Evolutionary conservation across 92 coral and sea anemone genomes (phyloP).

Genomic region (Bergia puertoricense): DNA sequence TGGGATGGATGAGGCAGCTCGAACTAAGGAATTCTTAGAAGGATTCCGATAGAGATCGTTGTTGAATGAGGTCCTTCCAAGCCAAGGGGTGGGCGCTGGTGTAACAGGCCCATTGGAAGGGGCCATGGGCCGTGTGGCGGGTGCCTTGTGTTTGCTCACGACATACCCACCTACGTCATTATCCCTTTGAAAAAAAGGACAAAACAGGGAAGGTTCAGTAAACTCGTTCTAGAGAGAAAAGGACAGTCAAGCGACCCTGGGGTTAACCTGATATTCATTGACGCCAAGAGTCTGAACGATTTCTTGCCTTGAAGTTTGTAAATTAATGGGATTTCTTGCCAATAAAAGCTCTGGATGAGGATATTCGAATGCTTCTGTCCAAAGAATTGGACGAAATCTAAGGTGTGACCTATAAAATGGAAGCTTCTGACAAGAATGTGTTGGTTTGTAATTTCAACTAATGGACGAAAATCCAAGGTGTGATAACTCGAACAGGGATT

Average conservation of each 20-base stretch:
- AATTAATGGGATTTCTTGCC: neutral
- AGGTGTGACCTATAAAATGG: no score
- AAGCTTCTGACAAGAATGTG: neutral
- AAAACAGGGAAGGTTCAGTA: neutral
- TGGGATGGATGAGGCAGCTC: constrained; percentile 71
- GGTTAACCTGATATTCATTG: no score
- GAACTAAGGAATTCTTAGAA: constrained; percentile 55
- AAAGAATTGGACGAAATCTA: no score
- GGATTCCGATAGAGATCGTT: constrained; percentile 50
- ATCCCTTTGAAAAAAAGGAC: neutral
- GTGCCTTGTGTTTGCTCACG: constrained; percentile 54
- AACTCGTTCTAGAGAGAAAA: neutral
- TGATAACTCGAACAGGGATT: no score
- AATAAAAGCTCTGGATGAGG: neutral
- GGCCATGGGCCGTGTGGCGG: constrained; percentile 30
- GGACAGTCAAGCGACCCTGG: neutral
- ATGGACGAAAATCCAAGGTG: no score
- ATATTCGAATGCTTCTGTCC: neutral
- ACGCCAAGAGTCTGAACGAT: no score
- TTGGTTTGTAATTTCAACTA: no score
- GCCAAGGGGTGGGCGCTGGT: constrained; percentile 88
- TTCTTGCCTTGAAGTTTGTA: no score
- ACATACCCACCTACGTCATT: constrained; percentile 54
- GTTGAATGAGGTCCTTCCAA: constrained; percentile 40
- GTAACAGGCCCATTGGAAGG: constrained; percentile 63